phyloP scores from a whole-genome alignment of 2,113 vertebrate species.

The Regulus satrapa region DNA sequence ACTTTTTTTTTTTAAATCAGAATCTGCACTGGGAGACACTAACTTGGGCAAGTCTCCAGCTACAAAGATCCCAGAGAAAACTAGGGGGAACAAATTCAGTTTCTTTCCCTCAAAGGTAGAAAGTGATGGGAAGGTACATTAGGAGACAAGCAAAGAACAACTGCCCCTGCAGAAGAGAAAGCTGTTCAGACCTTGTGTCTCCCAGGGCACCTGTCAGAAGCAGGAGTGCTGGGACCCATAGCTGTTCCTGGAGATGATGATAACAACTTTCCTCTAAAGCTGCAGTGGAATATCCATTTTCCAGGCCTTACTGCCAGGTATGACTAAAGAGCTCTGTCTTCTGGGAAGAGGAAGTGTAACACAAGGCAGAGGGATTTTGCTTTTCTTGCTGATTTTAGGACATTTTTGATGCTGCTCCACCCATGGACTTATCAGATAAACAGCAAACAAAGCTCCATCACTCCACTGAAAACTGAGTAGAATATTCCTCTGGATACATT shows the following conservation, averaged over 20 bases:
- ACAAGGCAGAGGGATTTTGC: not conserved
- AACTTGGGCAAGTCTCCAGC: not conserved
- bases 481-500: not conserved
- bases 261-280: not conserved
- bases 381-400: not conserved
- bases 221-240: not conserved
- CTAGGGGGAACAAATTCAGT: not conserved
- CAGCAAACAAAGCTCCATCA: not conserved
- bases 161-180: fast-evolving
- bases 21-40: not conserved
- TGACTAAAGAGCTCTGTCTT: not conserved
- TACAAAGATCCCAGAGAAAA: not conserved
- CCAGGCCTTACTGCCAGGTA: not conserved
- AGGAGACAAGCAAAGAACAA: not conserved
- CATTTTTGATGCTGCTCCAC: not conserved
- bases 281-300: not conserved
- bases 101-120: not conserved
- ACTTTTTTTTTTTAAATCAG: not conserved
- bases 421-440: not conserved
- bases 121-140: not conserved
- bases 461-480: not conserved
- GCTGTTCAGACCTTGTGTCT: not conserved
- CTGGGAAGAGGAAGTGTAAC: not conserved
- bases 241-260: not conserved
- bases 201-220: not conserved